Base-by-base conservation (phyloP, 2,797 vertebrate species). In the Sciurus carolinensis region DNA sequence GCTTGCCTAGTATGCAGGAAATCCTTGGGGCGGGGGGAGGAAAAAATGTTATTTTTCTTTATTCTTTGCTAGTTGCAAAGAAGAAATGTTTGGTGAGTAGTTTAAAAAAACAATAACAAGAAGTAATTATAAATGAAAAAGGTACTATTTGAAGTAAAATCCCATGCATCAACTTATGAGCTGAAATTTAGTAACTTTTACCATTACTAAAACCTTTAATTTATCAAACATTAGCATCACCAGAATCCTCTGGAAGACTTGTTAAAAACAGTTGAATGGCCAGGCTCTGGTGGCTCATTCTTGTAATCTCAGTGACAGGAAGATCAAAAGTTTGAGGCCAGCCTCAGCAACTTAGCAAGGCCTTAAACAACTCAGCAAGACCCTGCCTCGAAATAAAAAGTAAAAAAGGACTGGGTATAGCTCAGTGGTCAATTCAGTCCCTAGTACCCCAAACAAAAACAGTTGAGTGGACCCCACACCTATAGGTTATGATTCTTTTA, bases 61-160 rank as follows among this genome's bases (percentile, higher is more conserved):
- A 42, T 67, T 42, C 10, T 89, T 85, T 71, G 47, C 83, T 88
- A 59, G 64, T 87, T 92, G 52, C 39, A 79, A 79, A 67, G 64
- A 85, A 90, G 47, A 72, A 64, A 26, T 81, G 62, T 75, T 11
- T 52, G 22, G 73, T 67, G 39, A 92, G 7, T 39, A 47, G n/a
- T 64, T 76, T 42, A 52, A 66, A 91, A 64, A 62, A n/a, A 13
- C 13, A 15, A 1, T 4, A 67, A 66, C 5, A 50, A 50, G 22
- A 59, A 80, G 66, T 79, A 86, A 59, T 83, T 73, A 50, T 66
- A 57, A 84, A 57, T 83, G 50, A 50, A 91, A 71, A 72, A 77
- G 73, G 84, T 66, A 39, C 54, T 64, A 20, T 84, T 69, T 59
- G 71, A 24, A 50, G 59, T 59, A 67, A 69, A 50, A 94, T 13